Base-by-base conservation (phyloP, 2,888 invertebrate genomes). In the Cremastinae sp. region DNA sequence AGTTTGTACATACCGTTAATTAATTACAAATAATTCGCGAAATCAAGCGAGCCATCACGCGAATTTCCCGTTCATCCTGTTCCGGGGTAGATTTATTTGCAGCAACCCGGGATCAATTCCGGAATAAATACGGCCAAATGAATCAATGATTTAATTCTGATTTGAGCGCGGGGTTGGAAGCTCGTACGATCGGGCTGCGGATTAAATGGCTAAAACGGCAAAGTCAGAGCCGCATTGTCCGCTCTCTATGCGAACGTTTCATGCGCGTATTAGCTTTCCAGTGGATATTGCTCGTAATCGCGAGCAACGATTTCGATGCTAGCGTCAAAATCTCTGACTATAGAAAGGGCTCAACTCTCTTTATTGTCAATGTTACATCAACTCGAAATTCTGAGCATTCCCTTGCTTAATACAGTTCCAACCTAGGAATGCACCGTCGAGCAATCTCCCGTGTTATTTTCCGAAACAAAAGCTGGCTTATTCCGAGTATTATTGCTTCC, bases 391-490 rank as follows among this genome's bases (percentile, higher is more conserved):
- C n/a, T n/a, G 41, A 4, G 20, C 20, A 9, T 58, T 20, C 39
- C 22, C 12, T 16, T 5, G 28, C 28, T 28, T 28, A 22, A n/a
- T 41, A 8, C 22, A 20, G 8, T 43, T 43, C 43, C 2, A 4
- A 3, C 12, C 8, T 18, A 8, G 22, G 3, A 43, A 8, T 9
- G 20, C 20, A 12, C 10, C 0, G 22, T 59, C 14, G 22, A 59
- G 20, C 12, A 22, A 45, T 35, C n/a, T n/a, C 20, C 47, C 47
- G 61, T 61, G n/a, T n/a, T n/a, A n/a, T 61, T 16, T 1, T 28
- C 10, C 16, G 14, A 59, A 74, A 74, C 70, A 73, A 74, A 64
- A 62, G 66, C 72, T 16, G 49, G 72, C 68, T 78, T 72, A 75
- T 75, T 78, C 68, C 65, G 47, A 59, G 55, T 58, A 69, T 64